Conservation (phyloP, 2,797 vertebrate species). For the Heteromormyrus szaboi region DNA sequence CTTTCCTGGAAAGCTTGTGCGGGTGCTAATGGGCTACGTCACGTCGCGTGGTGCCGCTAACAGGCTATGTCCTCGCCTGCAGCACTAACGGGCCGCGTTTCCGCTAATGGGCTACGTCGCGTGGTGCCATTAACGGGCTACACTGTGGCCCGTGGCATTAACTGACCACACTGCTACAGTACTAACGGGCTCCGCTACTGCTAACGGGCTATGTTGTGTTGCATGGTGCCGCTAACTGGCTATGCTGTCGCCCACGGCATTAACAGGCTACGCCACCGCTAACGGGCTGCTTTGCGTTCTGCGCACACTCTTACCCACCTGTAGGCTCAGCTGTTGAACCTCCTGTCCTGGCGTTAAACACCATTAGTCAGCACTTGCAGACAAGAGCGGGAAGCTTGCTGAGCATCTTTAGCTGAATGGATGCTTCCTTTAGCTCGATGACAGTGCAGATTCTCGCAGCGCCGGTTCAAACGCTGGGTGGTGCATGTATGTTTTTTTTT, state of each 20-base stretch:
- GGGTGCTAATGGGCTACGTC: neutral
- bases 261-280: neutral
- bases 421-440: neutral
- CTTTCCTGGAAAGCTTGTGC: neutral
- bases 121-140: neutral
- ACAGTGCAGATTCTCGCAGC: neutral
- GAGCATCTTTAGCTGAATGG: conserved; percentile 1
- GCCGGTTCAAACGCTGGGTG: neutral
- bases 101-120: neutral
- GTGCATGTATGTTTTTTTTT: neutral
- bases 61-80: neutral
- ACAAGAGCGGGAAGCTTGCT: neutral
- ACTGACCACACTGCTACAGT: neutral
- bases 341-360: neutral
- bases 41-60: neutral
- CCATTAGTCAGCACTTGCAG: neutral
- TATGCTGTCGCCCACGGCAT: neutral
- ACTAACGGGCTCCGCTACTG: neutral
- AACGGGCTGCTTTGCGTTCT: neutral
- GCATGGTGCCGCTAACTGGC: neutral
- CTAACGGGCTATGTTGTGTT: neutral
- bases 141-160: neutral
- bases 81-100: neutral
- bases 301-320: neutral
- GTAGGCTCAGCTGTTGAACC: neutral